Conservation (phyloP, 2,888 invertebrate genomes). For the Empis stercorea region DNA sequence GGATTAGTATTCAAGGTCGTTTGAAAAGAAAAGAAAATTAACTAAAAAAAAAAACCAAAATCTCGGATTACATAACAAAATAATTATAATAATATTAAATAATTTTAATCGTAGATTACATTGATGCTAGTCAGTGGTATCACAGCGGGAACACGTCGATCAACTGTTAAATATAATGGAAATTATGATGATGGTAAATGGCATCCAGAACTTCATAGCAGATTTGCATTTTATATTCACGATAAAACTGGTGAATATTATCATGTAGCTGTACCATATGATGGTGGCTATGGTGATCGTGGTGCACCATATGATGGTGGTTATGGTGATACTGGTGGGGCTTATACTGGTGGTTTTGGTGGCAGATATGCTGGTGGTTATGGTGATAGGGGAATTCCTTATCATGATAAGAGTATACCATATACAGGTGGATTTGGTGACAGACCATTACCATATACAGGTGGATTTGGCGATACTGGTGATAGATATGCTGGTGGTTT, state of each 20-base stretch:
- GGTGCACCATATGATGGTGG: constrained; percentile 29
- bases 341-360: constrained; percentile 9
- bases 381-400: constrained; percentile 8
- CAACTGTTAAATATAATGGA: background rate
- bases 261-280: constrained; percentile 20
- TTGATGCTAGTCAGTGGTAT: too few species aligned
- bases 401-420: background rate
- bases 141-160: background rate
- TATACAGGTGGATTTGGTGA: constrained; percentile 1
- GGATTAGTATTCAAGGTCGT: too few species aligned
- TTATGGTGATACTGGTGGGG: constrained; percentile 24
- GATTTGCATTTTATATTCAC: constrained; percentile 26
- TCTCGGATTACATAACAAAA: too few species aligned
- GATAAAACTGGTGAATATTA: constrained; percentile 33
- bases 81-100: too few species aligned
- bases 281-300: constrained; percentile 31
- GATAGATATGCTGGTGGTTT: background rate
- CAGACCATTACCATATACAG: background rate
- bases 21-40: too few species aligned
- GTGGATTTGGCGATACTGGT: background rate
- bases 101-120: too few species aligned
- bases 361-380: constrained; percentile 9
- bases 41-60: too few species aligned
- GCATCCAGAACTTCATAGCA: background rate
- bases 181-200: background rate